Evolutionary conservation across 2,888 invertebrate genomes (phyloP).

Genomic region (Poecilus cupreus): DNA sequence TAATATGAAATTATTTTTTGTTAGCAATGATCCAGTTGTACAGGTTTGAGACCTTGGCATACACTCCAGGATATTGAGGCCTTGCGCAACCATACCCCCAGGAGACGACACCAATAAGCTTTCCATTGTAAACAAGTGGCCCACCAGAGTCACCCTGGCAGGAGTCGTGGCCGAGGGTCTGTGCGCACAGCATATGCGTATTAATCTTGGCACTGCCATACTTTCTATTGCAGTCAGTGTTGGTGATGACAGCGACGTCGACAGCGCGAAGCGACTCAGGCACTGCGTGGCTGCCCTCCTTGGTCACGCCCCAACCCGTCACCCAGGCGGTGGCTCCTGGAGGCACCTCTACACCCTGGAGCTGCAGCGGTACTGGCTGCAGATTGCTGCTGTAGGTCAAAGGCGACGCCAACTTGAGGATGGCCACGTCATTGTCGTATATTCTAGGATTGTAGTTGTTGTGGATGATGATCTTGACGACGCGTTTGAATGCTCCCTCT

Average conservation of each 20-base stretch:
- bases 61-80: slow-evolving; percentile 37
- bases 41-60: slow-evolving; percentile 18
- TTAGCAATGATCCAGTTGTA: slow-evolving; percentile 12
- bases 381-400: not conserved
- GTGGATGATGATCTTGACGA: not conserved
- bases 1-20: not conserved
- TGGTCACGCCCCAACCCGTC: slow-evolving; percentile 10
- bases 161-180: slow-evolving; percentile 11
- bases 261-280: not conserved
- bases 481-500: not conserved
- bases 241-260: slow-evolving; percentile 1
- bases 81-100: slow-evolving; percentile 46
- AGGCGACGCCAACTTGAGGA: slow-evolving; percentile 2
- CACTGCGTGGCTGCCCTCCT: not conserved
- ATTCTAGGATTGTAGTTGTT: not conserved
- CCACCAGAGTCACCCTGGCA: slow-evolving; percentile 45
- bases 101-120: slow-evolving; percentile 22
- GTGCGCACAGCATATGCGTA: slow-evolving; percentile 9
- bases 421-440: slow-evolving; percentile 23
- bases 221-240: not conserved
- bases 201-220: slow-evolving; percentile 18
- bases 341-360: not conserved
- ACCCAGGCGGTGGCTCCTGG: slow-evolving; percentile 23
- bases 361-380: not conserved
- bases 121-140: slow-evolving; percentile 14